These are phyloP conservation scores for Sylvietta virens DNA, from an alignment of 2,113 vertebrate species.

Conservation along the genomic window DNA sequence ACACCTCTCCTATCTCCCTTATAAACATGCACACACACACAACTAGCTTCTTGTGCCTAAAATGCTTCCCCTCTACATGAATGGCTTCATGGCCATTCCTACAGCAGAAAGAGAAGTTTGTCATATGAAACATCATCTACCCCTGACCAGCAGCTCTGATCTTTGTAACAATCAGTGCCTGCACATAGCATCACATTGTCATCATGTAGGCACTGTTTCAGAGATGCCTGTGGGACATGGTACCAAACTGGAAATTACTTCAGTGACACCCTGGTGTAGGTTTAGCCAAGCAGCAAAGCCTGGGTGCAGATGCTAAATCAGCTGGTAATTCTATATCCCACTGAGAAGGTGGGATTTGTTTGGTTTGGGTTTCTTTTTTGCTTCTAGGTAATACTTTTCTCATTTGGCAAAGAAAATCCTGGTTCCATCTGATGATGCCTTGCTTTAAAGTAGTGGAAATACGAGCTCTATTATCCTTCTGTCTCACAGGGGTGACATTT, in stretches of 20 bases:
- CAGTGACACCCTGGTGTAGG: rapidly evolving
- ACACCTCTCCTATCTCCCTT: not conserved
- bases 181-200: not conserved
- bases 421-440: not conserved
- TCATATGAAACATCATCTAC: rapidly evolving
- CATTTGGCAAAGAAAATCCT: not conserved
- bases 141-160: not conserved
- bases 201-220: not conserved
- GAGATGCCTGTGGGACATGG: not conserved
- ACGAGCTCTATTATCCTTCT: not conserved
- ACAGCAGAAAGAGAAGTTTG: not conserved
- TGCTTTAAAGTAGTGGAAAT: not conserved
- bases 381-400: not conserved
- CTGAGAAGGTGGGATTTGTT: not conserved
- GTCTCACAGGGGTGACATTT: not conserved
- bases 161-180: not conserved
- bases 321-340: rapidly evolving
- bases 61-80: not conserved
- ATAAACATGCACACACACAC: not conserved
- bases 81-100: not conserved
- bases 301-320: not conserved
- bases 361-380: not conserved
- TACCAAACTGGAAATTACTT: not conserved
- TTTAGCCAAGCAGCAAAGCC: not conserved
- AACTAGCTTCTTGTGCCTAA: not conserved